Conservation (phyloP, 1,140 invertebrate genomes). For the Heliconius melpomene region DNA sequence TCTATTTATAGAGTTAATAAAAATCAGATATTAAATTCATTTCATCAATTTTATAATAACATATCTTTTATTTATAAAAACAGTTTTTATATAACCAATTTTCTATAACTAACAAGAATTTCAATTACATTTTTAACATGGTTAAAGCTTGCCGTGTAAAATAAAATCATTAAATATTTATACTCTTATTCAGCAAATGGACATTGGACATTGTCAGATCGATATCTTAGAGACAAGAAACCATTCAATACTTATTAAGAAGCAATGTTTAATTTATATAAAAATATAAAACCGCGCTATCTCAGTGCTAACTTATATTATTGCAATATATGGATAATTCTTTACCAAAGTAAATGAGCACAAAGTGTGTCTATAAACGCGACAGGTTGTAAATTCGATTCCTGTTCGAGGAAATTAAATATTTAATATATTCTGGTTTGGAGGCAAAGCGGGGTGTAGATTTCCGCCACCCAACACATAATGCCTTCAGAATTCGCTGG, state of each 20-base stretch:
- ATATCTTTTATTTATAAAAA: neutral
- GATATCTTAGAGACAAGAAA: neutral
- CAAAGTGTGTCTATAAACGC: too few relatives aligned
- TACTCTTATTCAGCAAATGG: neutral
- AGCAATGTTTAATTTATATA: constrained; percentile 12
- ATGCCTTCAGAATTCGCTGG: too few relatives aligned
- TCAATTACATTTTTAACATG: neutral
- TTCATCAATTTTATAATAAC: neutral
- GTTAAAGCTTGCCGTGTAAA: neutral
- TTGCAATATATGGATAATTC: constrained; percentile 17
- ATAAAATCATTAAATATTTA: constrained; percentile 10
- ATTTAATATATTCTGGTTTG: too few relatives aligned
- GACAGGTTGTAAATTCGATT: too few relatives aligned
- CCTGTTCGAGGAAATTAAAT: too few relatives aligned
- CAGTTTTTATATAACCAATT: neutral
- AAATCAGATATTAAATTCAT: neutral
- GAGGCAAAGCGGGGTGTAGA: too few relatives aligned
- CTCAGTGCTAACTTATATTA: neutral
- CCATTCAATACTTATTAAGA: constrained; percentile 3
- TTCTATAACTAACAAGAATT: neutral
- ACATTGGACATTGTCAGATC: neutral
- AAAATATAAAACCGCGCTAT: neutral
- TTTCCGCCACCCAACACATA: too few relatives aligned
- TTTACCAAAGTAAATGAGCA: neutral
- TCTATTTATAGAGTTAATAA: neutral